phyloP scores from a whole-genome alignment of 2,113 vertebrate species.

The Copsychus sechellarum region DNA sequence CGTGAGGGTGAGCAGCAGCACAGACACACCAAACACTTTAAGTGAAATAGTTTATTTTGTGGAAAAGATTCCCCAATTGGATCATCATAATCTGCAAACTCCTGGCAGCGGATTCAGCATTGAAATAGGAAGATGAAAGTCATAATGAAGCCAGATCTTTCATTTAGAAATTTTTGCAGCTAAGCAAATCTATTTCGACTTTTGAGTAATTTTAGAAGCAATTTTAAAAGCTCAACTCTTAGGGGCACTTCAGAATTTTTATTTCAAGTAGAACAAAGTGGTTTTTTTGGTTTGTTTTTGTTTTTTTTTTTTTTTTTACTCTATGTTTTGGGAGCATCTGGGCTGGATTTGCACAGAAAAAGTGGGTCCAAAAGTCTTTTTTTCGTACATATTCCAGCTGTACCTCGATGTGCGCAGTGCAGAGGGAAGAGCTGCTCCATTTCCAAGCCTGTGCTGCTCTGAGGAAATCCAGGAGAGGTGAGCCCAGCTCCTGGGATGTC shows the following conservation, averaged over 20 bases:
- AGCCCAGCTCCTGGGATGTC: not conserved
- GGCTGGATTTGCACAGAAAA: not conserved
- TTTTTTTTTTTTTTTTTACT: accelerated
- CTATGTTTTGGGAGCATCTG: not conserved
- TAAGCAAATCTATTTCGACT: not conserved
- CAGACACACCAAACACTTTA: not conserved
- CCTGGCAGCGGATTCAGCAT: not conserved
- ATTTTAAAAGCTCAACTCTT: not conserved
- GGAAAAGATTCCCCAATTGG: not conserved
- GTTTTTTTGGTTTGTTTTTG: too few relatives aligned
- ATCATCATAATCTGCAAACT: not conserved
- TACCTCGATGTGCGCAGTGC: accelerated
- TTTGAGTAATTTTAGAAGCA: not conserved
- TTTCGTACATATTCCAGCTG: accelerated
- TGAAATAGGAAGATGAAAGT: not conserved
- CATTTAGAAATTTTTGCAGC: not conserved
- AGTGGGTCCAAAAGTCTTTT: not conserved
- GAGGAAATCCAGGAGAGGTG: not conserved
- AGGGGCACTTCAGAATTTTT: not conserved
- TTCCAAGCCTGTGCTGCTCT: not conserved
- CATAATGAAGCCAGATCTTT: not conserved
- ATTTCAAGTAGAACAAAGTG: not conserved
- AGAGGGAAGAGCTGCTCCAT: accelerated
- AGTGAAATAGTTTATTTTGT: not conserved
- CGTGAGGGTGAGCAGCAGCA: not conserved